Evolutionary conservation across 2,888 invertebrate species (phyloP).

Genomic region (Xiphydria camelus): DNA sequence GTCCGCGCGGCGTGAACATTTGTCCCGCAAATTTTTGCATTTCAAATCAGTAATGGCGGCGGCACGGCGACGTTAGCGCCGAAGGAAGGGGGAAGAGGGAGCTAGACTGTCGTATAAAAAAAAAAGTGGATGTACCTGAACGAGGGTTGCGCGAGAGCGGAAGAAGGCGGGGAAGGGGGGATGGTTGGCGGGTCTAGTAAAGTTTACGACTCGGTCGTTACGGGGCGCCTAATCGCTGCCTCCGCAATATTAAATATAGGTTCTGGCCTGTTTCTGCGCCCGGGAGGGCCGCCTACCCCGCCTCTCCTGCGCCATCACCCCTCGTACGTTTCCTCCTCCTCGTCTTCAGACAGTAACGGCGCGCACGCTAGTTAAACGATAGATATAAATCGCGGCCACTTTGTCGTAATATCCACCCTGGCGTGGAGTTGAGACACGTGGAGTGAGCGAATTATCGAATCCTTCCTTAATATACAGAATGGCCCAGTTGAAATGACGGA

Average conservation of each 20-base stretch:
- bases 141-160: conserved; percentile 11
- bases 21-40: too few species aligned
- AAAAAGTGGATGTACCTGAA: too few species aligned
- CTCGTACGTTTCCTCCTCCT: conserved; percentile 7
- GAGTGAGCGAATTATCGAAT: neutral
- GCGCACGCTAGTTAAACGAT: conserved; percentile 10
- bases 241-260: conserved; percentile 32
- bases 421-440: conserved; percentile 6
- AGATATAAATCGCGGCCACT: conserved; percentile 25
- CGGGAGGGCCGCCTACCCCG: neutral
- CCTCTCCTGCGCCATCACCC: neutral
- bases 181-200: conserved; percentile 4
- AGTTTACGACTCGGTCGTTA: conserved; percentile 28
- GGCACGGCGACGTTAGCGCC: too few species aligned
- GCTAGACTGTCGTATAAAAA: too few species aligned
- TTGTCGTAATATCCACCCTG: conserved; percentile 11
- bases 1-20: too few species aligned
- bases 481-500: too few species aligned
- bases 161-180: conserved; percentile 5
- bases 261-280: conserved; percentile 12
- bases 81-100: too few species aligned
- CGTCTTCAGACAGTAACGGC: conserved; percentile 20
- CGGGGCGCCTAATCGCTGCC: conserved; percentile 30
- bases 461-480: too few species aligned
- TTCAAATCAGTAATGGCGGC: too few species aligned